phyloP scores from a whole-genome alignment of 2,113 vertebrate genomes.

The Suncus etruscus region DNA sequence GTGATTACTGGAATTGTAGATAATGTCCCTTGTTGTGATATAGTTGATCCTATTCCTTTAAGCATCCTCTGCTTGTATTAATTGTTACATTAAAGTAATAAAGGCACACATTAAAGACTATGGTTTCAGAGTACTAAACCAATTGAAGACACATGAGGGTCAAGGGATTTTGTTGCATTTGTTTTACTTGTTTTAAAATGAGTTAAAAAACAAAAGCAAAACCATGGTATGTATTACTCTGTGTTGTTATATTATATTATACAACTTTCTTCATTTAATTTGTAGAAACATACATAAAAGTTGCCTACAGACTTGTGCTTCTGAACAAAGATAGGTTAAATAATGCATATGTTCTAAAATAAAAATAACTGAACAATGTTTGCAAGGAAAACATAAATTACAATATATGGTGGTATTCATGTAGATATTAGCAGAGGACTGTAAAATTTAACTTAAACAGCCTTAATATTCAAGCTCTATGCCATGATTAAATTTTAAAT shows the following conservation, averaged over 20 bases:
- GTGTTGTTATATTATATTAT: slow-evolving; percentile 1
- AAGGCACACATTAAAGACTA: slow-evolving; percentile 22
- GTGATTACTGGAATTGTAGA: neutral
- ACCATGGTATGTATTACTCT: neutral
- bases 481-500: neutral
- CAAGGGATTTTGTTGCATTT: neutral
- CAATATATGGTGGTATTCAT: neutral
- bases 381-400: neutral
- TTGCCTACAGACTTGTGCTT: neutral
- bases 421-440: neutral
- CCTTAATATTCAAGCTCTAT: neutral
- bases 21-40: neutral
- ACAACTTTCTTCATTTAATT: neutral
- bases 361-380: neutral
- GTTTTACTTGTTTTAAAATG: slow-evolving; percentile 16
- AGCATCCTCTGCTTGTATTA: slow-evolving; percentile 14
- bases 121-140: neutral
- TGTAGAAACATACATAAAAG: neutral
- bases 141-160: neutral
- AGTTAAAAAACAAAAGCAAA: slow-evolving; percentile 8
- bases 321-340: neutral
- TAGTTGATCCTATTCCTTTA: slow-evolving; percentile 28
- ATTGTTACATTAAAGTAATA: slow-evolving; percentile 48
- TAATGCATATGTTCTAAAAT: neutral
- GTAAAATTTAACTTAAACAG: neutral